Percentiles rank a stretch among this genome's conserved stretches.
phyloP scores from a whole-genome alignment of 1,140 invertebrate species.

The Chymomyza costata region DNA sequence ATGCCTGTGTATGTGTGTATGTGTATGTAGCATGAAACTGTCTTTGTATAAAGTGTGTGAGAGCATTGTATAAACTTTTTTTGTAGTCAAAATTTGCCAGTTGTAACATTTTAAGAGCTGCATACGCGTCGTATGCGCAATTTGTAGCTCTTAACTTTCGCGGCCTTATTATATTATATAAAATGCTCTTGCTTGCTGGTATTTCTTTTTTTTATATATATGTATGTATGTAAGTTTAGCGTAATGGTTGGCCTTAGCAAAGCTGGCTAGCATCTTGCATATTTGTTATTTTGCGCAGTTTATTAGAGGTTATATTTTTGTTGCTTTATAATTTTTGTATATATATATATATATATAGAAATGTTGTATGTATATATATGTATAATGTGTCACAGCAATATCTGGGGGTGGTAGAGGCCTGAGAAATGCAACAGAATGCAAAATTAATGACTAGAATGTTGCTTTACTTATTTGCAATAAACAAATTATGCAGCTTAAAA shows the following conservation, averaged over 20 bases:
- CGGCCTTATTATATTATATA: no score
- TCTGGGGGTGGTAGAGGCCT: slow-evolving; percentile 21
- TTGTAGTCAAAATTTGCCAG: background rate
- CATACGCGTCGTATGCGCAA: background rate
- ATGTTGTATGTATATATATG: no score
- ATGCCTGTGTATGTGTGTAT: background rate
- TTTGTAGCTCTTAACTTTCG: no score
- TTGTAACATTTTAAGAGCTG: background rate
- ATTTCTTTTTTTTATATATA: slow-evolving; percentile 2
- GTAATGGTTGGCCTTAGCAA: slow-evolving; percentile 32
- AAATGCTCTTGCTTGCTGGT: no score
- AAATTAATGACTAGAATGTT: background rate
- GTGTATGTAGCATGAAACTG: no score
- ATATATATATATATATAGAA: no score
- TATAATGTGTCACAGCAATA: slow-evolving; percentile 30
- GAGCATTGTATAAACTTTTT: slow-evolving; percentile 2
- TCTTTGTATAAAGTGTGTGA: no score
- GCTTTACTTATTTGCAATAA: background rate
- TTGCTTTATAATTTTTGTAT: no score
- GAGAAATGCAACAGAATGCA: slow-evolving; percentile 20
- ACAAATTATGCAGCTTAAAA: slow-evolving; percentile 3
- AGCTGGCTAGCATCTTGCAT: slow-evolving; percentile 31
- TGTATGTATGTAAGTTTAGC: slow-evolving; percentile 13
- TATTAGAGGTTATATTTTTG: slow-evolving; percentile 24
- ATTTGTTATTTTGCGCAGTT: slow-evolving; percentile 10